Percentiles rank a stretch among this genome's conserved stretches.
Conservation (phyloP, 2,113 vertebrate genomes). For the Forbesichthys papilliferus region DNA sequence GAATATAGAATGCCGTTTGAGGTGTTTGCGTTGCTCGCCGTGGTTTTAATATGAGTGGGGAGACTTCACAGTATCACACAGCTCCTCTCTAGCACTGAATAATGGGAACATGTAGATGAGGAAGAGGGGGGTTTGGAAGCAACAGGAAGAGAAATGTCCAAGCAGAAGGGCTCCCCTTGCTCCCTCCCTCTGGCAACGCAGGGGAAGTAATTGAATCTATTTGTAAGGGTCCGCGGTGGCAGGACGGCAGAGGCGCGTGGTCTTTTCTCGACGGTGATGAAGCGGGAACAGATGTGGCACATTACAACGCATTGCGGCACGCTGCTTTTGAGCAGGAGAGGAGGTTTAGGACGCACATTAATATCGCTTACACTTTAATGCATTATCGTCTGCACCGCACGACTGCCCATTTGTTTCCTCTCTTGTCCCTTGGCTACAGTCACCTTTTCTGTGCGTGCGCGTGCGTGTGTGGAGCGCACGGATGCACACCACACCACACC, state of each 20-base stretch:
- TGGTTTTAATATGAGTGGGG: neutral
- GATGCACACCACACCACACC: neutral
- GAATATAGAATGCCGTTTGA: constrained; percentile 9
- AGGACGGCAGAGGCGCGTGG: neutral
- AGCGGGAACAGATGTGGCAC: constrained; percentile 33
- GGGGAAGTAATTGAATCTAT: constrained; percentile 58
- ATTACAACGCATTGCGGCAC: constrained; percentile 18
- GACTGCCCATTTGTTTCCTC: neutral
- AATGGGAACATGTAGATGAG: constrained; percentile 7
- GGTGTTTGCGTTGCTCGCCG: constrained; percentile 23
- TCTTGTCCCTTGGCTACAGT: neutral
- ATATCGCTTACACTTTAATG: constrained; percentile 30
- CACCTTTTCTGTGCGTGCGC: too few relatives aligned
- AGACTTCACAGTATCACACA: constrained; percentile 5
- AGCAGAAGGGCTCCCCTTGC: constrained; percentile 43
- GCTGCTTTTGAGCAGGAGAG: constrained; percentile 36
- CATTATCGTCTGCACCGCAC: neutral
- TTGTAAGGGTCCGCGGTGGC: constrained; percentile 39
- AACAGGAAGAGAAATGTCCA: constrained; percentile 14
- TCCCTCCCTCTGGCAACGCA: constrained; percentile 36
- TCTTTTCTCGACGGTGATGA: constrained; percentile 42
- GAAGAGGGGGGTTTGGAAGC: neutral
- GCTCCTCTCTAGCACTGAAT: constrained; percentile 10
- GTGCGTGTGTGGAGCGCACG: neutral
- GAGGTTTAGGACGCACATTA: constrained; percentile 30